Evolutionary conservation across 2,888 invertebrate genomes (phyloP).

Genomic region (Caenorhabditis doughertyi): DNA sequence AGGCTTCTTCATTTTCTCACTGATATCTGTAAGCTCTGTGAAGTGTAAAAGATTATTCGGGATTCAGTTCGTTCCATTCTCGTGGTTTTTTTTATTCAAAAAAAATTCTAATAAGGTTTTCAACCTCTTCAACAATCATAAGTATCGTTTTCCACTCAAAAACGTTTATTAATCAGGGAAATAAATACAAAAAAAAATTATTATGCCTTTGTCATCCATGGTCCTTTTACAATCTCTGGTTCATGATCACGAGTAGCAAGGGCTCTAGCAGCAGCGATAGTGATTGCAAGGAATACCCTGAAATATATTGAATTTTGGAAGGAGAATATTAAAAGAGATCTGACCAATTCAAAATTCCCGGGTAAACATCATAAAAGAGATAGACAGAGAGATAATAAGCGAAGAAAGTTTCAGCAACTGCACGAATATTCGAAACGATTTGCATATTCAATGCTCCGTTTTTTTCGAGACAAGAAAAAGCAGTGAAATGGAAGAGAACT

Average conservation of each 20-base stretch:
- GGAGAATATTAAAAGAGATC: neutral
- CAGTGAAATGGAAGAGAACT: slow-evolving; percentile 69
- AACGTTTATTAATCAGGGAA: slow-evolving; percentile 17
- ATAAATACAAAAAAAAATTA: neutral
- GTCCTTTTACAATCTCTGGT: slow-evolving; percentile 60
- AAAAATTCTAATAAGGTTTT: neutral
- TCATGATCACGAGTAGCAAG: slow-evolving; percentile 14
- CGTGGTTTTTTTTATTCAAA: neutral
- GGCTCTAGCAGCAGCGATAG: slow-evolving; percentile 35
- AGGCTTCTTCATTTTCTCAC: slow-evolving; percentile 31
- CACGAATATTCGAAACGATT: slow-evolving; percentile 75
- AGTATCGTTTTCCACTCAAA: neutral
- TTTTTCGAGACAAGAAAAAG: slow-evolving; percentile 70
- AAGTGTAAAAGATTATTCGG: neutral
- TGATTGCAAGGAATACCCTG: slow-evolving; percentile 53
- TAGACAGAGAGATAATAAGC: slow-evolving; percentile 78
- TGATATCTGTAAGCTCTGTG: neutral
- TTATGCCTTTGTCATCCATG: slow-evolving; percentile 64
- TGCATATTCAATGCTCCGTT: slow-evolving; percentile 74
- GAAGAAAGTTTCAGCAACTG: slow-evolving; percentile 76
- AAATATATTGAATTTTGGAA: neutral
- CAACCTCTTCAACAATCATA: neutral
- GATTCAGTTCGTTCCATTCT: neutral
- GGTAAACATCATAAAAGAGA: slow-evolving; percentile 80
- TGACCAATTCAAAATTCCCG: slow-evolving; percentile 71